These are phyloP conservation scores for Atrina japonica DNA, from an alignment of 2,888 invertebrate species.

Conservation along the genomic window DNA sequence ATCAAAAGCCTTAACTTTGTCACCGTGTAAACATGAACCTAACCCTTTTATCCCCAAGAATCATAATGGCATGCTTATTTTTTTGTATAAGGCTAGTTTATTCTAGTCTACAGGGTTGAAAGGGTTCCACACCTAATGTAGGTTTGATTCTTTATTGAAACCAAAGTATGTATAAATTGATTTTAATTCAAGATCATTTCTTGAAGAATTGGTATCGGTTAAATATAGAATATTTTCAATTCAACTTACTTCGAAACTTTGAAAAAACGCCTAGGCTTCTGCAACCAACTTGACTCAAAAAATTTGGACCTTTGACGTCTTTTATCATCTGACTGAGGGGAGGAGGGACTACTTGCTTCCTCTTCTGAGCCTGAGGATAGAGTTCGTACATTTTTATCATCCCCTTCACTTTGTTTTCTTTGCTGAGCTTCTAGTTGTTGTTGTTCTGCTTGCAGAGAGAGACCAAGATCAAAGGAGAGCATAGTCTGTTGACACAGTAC, in stretches of 20 bases:
- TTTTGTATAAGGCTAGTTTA: too few relatives aligned
- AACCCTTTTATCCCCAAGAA: too few relatives aligned
- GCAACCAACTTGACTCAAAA: constrained; percentile 74
- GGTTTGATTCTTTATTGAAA: too few relatives aligned
- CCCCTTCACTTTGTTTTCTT: constrained; percentile 39
- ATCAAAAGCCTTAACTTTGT: too few relatives aligned
- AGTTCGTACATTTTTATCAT: constrained; percentile 51
- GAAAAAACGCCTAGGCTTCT: constrained; percentile 77
- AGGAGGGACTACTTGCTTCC: constrained; percentile 49
- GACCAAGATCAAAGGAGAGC: constrained; percentile 73
- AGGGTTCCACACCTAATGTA: too few relatives aligned
- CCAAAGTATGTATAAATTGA: too few relatives aligned
- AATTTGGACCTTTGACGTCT: constrained; percentile 67
- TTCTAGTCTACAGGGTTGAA: too few relatives aligned
- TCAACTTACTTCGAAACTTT: constrained; percentile 80
- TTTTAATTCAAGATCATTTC: too few relatives aligned
- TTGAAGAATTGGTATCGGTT: too few relatives aligned
- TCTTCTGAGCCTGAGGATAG: constrained; percentile 62
- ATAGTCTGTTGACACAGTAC: constrained; percentile 77
- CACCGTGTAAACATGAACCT: too few relatives aligned
- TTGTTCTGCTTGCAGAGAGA: constrained; percentile 58
- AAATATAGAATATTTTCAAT: too few relatives aligned
- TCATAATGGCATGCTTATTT: too few relatives aligned
- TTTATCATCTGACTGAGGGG: constrained; percentile 60
- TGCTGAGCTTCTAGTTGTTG: constrained; percentile 43